Base-by-base conservation (phyloP, 2,797 vertebrate genomes). In the Molothrus ater region DNA sequence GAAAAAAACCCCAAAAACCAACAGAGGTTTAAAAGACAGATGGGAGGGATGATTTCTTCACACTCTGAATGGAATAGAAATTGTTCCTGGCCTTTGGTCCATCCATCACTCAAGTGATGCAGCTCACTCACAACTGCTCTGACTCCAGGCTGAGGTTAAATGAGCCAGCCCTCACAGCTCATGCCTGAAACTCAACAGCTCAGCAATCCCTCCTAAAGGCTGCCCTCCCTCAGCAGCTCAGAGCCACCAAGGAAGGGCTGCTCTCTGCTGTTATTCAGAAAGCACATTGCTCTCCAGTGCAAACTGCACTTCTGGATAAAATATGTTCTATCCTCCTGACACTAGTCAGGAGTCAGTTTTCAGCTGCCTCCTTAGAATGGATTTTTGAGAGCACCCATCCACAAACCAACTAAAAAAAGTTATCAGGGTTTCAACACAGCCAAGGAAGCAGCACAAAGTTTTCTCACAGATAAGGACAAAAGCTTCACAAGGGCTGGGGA, bases 271-370 rank as follows among this genome's bases (percentile, higher is more conserved):
- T 45, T 72, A 29, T 53, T 88, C 59, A 40, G 45, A 86, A 93
- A 93, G 36, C 4, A 2, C 15, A 34, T 31, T 80, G 45, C 45
- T 76, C 29, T 80, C 26, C 68, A 56, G 29, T 29, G 54, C 6
- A 86, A 60, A 38, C 25, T 81, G 28, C 31, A 66, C 38, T 86
- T 86, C 85, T 92, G 28, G 73, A 66, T 80, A 88, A 86, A 94
- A 83, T 74, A 54, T 12, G 6, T 48, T 43, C 6, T 45, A 51
- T 48, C 28, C n/a, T 84, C 40, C 40, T 40, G 28, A 68, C 42
- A 73, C 73, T 7, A 8, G 28, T 32, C 65, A 91, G 57, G 36
- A 80, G 29, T 76, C 57, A 80, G 57, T 47, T 92, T 93, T 69
- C 75, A 92, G 10, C 34, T 43, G 32, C 51, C 53, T 71, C 36